Evolutionary conservation across 2,888 invertebrate species (phyloP).

Genomic region (Flexamia atlantica): DNA sequence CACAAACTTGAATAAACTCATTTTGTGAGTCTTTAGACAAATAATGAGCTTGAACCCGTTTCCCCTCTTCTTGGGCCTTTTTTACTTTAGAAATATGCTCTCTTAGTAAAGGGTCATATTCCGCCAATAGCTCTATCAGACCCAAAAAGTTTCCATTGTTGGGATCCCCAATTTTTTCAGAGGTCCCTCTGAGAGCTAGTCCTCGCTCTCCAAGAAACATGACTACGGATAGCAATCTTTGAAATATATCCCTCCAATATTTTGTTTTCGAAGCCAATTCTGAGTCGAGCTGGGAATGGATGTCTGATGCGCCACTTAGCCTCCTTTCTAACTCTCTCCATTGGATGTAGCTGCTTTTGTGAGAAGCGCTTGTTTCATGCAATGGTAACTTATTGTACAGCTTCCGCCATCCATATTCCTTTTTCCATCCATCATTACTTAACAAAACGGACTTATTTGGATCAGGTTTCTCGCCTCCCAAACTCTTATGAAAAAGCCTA

Average conservation of each 20-base stretch:
- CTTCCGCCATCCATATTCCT: conserved; percentile 39
- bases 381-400: conserved; percentile 38
- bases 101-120: conserved; percentile 48
- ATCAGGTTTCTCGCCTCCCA: not conserved
- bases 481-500: conserved; percentile 30
- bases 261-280: conserved; percentile 30
- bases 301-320: conserved; percentile 33
- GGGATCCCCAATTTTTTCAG: too few relatives aligned
- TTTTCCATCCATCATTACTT: conserved; percentile 49
- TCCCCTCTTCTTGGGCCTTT: not conserved
- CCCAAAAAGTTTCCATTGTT: conserved; percentile 46
- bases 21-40: conserved; percentile 41
- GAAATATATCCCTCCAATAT: conserved; percentile 47
- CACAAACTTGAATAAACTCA: conserved; percentile 44
- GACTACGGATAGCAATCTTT: conserved; percentile 39
- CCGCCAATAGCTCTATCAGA: conserved; percentile 9
- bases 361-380: conserved; percentile 22
- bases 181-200: conserved; percentile 42
- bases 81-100: conserved; percentile 48
- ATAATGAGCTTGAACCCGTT: conserved; percentile 7
- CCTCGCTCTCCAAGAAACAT: conserved; percentile 21
- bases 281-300: conserved; percentile 39
- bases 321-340: conserved; percentile 44
- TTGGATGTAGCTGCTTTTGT: conserved; percentile 23
- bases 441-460: conserved; percentile 36